These are phyloP conservation scores for Eumaeus atala DNA, from an alignment of 1,140 invertebrate genomes.

Conservation along the genomic window DNA sequence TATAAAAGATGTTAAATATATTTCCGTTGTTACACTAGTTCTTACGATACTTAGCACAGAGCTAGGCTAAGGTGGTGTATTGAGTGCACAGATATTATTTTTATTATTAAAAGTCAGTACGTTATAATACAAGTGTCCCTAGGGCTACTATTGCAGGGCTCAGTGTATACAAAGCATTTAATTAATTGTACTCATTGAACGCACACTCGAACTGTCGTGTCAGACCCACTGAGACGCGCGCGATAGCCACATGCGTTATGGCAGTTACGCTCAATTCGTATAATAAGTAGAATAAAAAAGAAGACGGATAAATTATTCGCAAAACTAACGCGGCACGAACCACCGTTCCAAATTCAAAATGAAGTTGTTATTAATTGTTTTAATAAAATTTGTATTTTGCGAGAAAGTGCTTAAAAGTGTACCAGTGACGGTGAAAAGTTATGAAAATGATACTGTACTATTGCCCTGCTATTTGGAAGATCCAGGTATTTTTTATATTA, in stretches of 20 bases:
- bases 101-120: too few relatives aligned
- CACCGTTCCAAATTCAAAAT: constrained; percentile 1
- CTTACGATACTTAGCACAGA: too few relatives aligned
- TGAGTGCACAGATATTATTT: too few relatives aligned
- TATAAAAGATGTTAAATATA: too few relatives aligned
- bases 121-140: too few relatives aligned
- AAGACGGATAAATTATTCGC: neutral
- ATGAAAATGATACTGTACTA: constrained; percentile 82
- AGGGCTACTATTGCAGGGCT: constrained; percentile 1
- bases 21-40: too few relatives aligned
- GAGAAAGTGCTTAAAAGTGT: constrained; percentile 72
- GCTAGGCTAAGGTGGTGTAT: too few relatives aligned
- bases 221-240: constrained; percentile 30
- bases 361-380: constrained; percentile 17
- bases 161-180: constrained; percentile 25
- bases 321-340: neutral
- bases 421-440: constrained; percentile 82
- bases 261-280: neutral
- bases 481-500: constrained; percentile 38
- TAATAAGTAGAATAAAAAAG: neutral
- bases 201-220: constrained; percentile 32
- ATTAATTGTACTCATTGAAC: constrained; percentile 28
- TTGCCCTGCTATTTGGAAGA: constrained; percentile 79
- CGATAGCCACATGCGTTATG: constrained; percentile 13
- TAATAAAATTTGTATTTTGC: constrained; percentile 22